These are phyloP conservation scores for Phalacrocorax carbo DNA, from an alignment of 2,113 vertebrate species.

Conservation along the genomic window DNA sequence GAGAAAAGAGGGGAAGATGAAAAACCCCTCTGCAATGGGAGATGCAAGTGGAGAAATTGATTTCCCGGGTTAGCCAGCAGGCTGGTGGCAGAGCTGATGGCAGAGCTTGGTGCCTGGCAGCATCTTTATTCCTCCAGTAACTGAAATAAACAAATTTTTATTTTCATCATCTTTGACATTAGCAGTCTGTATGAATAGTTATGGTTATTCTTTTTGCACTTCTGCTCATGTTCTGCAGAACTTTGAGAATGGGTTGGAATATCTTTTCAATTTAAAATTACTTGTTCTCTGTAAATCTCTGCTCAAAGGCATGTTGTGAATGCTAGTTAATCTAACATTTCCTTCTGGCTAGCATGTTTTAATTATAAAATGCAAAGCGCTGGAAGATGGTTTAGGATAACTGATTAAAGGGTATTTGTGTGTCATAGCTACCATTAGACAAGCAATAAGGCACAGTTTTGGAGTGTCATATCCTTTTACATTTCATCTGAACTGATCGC, in stretches of 20 bases:
- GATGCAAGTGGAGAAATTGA: neutral
- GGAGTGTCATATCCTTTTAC: neutral
- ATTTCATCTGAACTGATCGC: neutral
- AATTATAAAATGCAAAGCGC: constrained; percentile 52
- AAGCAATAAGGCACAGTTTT: neutral
- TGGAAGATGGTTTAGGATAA: constrained; percentile 34
- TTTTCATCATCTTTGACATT: neutral
- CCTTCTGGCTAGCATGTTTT: constrained; percentile 53
- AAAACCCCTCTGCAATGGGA: neutral
- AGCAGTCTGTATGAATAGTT: neutral
- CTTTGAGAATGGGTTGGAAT: constrained; percentile 33
- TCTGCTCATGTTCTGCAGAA: neutral
- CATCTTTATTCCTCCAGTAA: neutral
- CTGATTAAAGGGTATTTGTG: constrained; percentile 40
- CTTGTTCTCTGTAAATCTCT: constrained; percentile 45
- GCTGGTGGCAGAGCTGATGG: neutral
- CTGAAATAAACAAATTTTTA: neutral
- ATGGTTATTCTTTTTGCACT: neutral
- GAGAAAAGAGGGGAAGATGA: neutral
- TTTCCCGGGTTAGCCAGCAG: neutral
- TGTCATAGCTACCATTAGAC: neutral
- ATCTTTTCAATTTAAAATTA: constrained; percentile 15
- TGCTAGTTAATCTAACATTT: constrained; percentile 45
- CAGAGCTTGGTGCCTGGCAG: neutral
- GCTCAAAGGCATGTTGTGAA: constrained; percentile 45